phyloP scores from a whole-genome alignment of 2,888 invertebrate genomes.

The Yponomeuta sedellus region DNA sequence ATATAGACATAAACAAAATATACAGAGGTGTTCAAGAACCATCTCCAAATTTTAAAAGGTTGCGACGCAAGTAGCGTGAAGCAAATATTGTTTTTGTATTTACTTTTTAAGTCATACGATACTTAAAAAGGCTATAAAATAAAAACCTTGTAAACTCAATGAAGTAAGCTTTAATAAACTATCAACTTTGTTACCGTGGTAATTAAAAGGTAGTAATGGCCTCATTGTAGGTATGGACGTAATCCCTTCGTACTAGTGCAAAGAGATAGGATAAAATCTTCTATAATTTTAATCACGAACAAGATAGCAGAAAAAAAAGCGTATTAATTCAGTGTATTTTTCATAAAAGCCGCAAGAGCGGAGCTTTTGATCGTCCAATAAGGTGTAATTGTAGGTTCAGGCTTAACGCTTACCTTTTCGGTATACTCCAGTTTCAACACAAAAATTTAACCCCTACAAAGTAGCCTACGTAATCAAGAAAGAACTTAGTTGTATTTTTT shows the following conservation, averaged over 20 bases:
- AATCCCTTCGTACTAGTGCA: background rate
- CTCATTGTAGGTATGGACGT: background rate
- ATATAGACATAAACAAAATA: too few species aligned
- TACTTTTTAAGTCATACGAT: too few species aligned
- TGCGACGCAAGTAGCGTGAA: too few species aligned
- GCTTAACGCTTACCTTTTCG: constrained; percentile 29
- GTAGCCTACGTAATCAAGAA: background rate
- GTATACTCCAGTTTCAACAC: background rate
- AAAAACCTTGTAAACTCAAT: too few species aligned
- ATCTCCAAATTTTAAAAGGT: too few species aligned
- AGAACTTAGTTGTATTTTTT: background rate
- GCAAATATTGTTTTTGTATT: too few species aligned
- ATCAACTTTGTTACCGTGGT: too few species aligned
- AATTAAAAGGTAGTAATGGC: too few species aligned
- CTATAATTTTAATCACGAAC: constrained; percentile 29
- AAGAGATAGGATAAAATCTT: too few species aligned
- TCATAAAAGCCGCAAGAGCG: constrained; percentile 49
- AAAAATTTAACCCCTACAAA: background rate
- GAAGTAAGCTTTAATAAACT: too few species aligned
- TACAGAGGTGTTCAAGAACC: too few species aligned
- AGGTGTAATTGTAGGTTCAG: constrained; percentile 71
- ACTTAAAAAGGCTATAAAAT: too few species aligned
- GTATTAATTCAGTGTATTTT: constrained; percentile 42
- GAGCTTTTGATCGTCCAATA: constrained; percentile 69
- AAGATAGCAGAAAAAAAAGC: constrained; percentile 22